phyloP scores from a whole-genome alignment of 1,140 invertebrate genomes.

The Drosophila seguyi region DNA sequence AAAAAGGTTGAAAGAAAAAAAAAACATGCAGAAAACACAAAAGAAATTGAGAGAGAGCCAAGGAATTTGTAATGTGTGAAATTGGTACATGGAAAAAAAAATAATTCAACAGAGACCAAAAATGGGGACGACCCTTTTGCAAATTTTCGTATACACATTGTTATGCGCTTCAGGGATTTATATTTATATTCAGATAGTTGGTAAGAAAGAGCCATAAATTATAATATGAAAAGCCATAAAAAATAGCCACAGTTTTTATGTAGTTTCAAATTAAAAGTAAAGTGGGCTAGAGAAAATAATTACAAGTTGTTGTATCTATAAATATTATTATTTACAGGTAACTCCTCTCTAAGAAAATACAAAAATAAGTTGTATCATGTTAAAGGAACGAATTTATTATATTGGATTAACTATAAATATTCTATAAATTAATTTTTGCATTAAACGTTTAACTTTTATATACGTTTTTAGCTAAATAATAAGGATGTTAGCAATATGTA shows the following conservation, averaged over 20 bases:
- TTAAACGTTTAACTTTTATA: background rate
- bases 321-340: background rate
- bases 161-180: background rate
- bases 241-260: background rate
- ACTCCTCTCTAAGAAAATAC: background rate
- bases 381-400: background rate
- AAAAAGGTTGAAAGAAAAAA: conserved; percentile 24
- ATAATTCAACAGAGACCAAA: conserved; percentile 12
- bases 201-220: background rate
- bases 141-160: background rate
- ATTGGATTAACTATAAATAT: background rate
- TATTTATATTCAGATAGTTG: conserved; percentile 10
- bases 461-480: background rate
- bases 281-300: no score
- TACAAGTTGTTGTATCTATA: background rate
- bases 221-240: background rate
- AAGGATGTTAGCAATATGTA: no score
- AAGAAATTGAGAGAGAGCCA: conserved; percentile 13
- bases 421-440: background rate
- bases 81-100: conserved; percentile 13
- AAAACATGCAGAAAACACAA: conserved; percentile 14
- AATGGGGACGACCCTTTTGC: conserved; percentile 1
- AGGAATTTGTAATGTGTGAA: conserved; percentile 24
- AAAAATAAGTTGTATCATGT: no score
- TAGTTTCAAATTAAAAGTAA: background rate